Conservation (phyloP, 2,113 vertebrate species). For the Sakesphorus luctuosus region DNA sequence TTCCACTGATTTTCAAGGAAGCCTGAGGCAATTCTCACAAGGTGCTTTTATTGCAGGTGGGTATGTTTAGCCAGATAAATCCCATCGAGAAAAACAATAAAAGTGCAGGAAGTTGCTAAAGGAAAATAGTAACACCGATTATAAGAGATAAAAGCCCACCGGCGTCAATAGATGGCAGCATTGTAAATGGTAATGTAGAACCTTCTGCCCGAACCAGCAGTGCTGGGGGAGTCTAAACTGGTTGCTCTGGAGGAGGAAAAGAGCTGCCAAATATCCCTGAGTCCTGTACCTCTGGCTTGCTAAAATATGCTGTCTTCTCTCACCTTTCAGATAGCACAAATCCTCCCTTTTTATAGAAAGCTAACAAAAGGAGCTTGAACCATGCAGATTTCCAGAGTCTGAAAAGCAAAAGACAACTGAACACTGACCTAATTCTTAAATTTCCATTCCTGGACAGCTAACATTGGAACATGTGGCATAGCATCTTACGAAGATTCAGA, state of each 20-base stretch:
- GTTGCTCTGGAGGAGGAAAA: neutral
- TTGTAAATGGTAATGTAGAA: neutral
- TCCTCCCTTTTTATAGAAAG: neutral
- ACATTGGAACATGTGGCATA: neutral
- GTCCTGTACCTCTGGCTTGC: neutral
- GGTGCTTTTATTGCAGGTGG: neutral
- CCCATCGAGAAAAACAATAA: neutral
- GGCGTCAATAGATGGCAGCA: conserved; percentile 47
- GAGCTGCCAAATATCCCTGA: neutral
- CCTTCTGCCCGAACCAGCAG: neutral
- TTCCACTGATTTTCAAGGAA: neutral
- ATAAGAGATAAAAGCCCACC: neutral
- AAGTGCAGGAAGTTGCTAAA: neutral
- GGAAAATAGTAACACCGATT: neutral
- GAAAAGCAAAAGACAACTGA: neutral
- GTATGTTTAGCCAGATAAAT: neutral
- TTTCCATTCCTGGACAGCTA: neutral
- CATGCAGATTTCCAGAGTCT: neutral
- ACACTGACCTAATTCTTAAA: neutral
- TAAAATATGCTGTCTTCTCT: neutral
- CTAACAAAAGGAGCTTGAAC: neutral
- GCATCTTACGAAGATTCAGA: neutral
- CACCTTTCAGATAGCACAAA: neutral
- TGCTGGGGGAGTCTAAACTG: too few species aligned
- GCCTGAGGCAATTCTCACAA: neutral